Evolutionary conservation across 2,113 vertebrate species (phyloP).

Genomic region (Ciconia stormi): DNA sequence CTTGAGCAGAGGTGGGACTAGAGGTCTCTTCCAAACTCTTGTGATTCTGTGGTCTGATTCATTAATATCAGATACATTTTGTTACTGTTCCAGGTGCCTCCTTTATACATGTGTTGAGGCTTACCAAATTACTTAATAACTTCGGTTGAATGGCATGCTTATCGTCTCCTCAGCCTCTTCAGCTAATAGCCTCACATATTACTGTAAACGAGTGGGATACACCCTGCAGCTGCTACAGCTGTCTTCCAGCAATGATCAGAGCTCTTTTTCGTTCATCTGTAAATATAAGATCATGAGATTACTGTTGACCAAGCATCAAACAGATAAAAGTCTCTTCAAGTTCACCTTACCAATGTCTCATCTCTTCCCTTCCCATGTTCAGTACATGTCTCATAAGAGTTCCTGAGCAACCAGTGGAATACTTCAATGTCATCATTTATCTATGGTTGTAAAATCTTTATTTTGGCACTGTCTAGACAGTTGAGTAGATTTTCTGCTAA

Average conservation of each 20-base stretch:
- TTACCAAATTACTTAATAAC: background rate
- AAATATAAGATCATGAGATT: background rate
- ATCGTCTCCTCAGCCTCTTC: background rate
- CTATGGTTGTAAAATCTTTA: background rate
- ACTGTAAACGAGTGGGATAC: background rate
- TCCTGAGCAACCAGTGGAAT: background rate
- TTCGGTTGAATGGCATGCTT: background rate
- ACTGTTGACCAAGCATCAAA: background rate
- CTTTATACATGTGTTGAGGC: background rate
- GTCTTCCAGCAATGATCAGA: background rate
- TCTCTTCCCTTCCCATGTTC: background rate
- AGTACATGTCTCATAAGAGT: rapidly evolving
- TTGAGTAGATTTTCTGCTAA: background rate
- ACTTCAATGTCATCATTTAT: background rate
- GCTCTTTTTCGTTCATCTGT: background rate
- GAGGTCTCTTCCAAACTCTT: background rate
- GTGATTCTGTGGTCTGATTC: background rate
- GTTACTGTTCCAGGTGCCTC: background rate
- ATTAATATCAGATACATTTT: background rate
- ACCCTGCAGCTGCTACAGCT: background rate
- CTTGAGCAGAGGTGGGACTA: background rate
- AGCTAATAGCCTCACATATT: background rate
- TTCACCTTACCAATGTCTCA: background rate
- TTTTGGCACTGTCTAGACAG: background rate
- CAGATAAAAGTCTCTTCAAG: background rate